Evolutionary conservation across 2,797 vertebrate genomes (phyloP), one percentile per base, ranked within the genome.

Genomic region (Chlorospingus flavigularis): DNA sequence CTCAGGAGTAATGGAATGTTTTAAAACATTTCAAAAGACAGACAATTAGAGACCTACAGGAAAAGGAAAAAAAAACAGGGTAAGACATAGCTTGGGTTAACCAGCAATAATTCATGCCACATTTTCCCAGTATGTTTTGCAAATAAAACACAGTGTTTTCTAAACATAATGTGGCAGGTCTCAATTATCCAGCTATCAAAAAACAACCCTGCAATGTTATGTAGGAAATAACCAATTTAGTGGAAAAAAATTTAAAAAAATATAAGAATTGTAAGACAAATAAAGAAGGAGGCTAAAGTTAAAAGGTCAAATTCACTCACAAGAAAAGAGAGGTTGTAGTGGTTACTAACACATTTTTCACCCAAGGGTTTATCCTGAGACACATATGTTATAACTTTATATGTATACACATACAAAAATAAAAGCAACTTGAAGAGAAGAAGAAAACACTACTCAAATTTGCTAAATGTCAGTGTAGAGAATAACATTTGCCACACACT

Each of bases 31-130:
- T 95, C 88, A 75, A 78, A 93, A 92, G 90, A 75, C 48, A 79
- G 79, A 86, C 93, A 97, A 97, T 97, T 95, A 97, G 60, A 93
- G 80, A 92, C 80, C 66, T 86, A 68, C 55, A 92, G 70, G 45
- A 73, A 87, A 92, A 72, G 30, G 10, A 43, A 9, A 7, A 10
- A 37, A 35, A 19, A 31, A 31, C 18, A 58, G 47, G 58, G 3
- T 90, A 83, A 92, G 53, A 92, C n/a, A 68, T 20, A 72, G 50
- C 74, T 53, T 70, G 42, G 79, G 88, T 90, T 94, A 93, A 92
- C 92, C 90, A 88, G 55, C 88, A 86, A 50, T 76, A 95, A 95
- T 63, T 90, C 66, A 86, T 57, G 71, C 62, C 60, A 82, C 60
- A 39, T 73, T 73, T 78, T 55, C 58, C 51, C 71, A 73, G 37